Base-by-base conservation (phyloP, 2,888 invertebrate genomes). In the Parnassius orleans region DNA sequence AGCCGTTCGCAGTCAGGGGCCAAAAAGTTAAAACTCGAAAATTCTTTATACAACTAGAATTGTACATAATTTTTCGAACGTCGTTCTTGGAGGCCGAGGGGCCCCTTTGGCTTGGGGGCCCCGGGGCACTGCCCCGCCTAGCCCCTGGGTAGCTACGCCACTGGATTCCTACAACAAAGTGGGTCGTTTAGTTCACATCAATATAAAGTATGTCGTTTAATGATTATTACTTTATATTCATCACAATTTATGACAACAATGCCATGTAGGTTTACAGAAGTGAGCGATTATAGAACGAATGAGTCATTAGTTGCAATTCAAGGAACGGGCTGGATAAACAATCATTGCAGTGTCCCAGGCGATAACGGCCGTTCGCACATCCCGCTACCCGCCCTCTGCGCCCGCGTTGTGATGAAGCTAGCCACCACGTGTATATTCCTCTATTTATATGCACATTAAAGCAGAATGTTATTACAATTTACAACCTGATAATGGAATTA, bases 291-390 rank as follows among this genome's bases (percentile, higher is more conserved):
- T 84, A 78, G 79, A 81, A 77, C 79, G 75, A 65, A 76, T 90
- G 90, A 90, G 78, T 90, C 90, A 90, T 87, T 83, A 80, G 82
- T 87, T 84, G 87, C 90, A 89, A 89, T 90, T 90, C 90, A 87
- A 86, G 87, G 90, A 90, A 90, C 87, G 73, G 78, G 79, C 84
- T 88, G 90, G 90, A 89, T 90, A 90, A 90, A 90, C 90, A 90
- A 90, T 89, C 88, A 89, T 88, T 86, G 86, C 86, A 84, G 86
- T 89, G 90, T 90, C 84, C 87, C 81, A 78, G 72, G 80, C 81
- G 90, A 90, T 90, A 90, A 86, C 88, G 83, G 79, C 83, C 90
- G 86, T 89, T 89, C 85, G 90, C 90, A 90, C 89, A 88, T 89
- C 87, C 88, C 87, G 85, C 80, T 65, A 57, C 68, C 72, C 71